phyloP scores from a whole-genome alignment of 2,888 invertebrate species.

The Odontocerum albicorne region DNA sequence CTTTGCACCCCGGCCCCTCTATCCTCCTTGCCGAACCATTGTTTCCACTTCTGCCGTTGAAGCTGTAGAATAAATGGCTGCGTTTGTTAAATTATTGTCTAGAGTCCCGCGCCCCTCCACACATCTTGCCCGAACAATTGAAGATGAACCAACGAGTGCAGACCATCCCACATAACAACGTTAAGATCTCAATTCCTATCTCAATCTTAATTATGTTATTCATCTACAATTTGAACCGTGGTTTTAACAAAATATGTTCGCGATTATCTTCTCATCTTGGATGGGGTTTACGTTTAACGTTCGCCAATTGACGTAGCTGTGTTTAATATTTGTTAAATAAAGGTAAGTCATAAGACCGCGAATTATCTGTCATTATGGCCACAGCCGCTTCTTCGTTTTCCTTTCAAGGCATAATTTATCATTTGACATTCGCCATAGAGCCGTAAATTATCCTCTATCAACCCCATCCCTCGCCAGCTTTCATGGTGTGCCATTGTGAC shows the following conservation, averaged over 20 bases:
- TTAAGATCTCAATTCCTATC: no score
- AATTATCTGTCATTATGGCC: slow-evolving; percentile 1
- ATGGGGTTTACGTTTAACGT: no score
- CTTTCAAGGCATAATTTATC: background rate
- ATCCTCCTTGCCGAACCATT: slow-evolving; percentile 9
- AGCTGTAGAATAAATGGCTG: slow-evolving; percentile 29
- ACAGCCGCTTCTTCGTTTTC: slow-evolving; percentile 2
- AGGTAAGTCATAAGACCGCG: background rate
- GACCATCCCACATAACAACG: background rate
- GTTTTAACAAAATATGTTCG: no score
- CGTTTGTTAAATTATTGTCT: slow-evolving; percentile 32
- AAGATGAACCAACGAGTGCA: background rate
- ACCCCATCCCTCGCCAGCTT: background rate
- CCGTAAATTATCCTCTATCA: background rate
- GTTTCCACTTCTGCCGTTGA: slow-evolving; percentile 28
- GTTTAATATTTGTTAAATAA: slow-evolving; percentile 7
- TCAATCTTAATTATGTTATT: no score
- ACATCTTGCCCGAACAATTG: background rate
- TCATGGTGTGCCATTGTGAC: no score
- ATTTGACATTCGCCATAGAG: background rate
- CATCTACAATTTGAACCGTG: no score
- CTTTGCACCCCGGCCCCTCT: slow-evolving; percentile 5
- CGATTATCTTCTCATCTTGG: no score
- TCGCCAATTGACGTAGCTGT: background rate
- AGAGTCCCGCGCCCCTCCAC: background rate